Evolutionary conservation across 2,113 vertebrate species (phyloP), one percentile per base, ranked within the genome.

Genomic region (Sporophila hypoxantha): DNA sequence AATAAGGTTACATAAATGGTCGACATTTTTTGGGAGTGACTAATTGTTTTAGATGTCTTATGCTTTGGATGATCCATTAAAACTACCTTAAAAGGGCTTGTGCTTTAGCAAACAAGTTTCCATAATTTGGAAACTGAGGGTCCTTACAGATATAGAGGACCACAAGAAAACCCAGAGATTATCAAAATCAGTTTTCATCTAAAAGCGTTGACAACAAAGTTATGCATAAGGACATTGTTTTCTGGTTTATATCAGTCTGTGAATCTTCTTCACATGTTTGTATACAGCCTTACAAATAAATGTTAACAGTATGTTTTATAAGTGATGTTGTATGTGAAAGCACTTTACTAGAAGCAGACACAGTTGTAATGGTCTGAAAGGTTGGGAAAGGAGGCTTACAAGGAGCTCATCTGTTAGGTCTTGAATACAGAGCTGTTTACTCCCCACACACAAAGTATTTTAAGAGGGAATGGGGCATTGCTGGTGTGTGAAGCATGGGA

Each of bases 1-100:
- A 93, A 87, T 75, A 91, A 93, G 30, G 59, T 91, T 92, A 86
- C 42, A 88, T 73, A 92, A 93, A 91, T 84, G 69, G 80, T 80
- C 69, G 82, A 87, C 91, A 93, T 94, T 88, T 92, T 92, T 93
- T 0, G 0, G 68, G 80, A 71, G 19, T 93, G 91, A 94, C 74
- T 94, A 87, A 89, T 78, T 76, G 55, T 86, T 94, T 94, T 78
- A 87, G 30, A 78, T 76, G 25, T 77, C 66, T 88, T 89, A 50
- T 81, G 76, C 82, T 89, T 89, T 50, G 15, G 39, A 68, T 66
- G 76, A 71, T 65, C 85, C 32, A 26, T 85, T 77, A 83, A 89
- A 78, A 91, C 61, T 85, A 93, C 87, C 74, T 93, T 88, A 92
- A 86, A 93, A 93, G 85, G 82, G 10, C 46, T 67, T 87, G 64